Conservation (phyloP, 2,797 vertebrate species). For the Acipenser oxyrinchus region DNA sequence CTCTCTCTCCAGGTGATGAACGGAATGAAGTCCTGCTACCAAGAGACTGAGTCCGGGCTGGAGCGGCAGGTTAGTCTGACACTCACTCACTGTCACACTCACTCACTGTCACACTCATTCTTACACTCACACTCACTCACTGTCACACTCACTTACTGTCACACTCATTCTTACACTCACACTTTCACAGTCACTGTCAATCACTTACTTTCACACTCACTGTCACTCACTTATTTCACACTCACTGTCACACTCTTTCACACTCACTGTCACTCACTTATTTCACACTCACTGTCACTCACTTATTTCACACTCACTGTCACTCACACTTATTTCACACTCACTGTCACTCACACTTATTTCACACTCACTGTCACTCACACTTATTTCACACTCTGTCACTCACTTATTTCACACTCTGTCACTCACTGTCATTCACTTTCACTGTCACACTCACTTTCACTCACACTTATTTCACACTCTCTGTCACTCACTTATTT, state of each 20-base stretch:
- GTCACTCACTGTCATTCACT: no score
- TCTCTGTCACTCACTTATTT: no score
- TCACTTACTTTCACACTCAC: not conserved
- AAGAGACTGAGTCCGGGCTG: constrained; percentile 11
- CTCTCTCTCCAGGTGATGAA: not conserved
- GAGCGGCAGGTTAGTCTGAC: constrained; percentile 1
- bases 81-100: not conserved
- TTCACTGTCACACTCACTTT: no score
- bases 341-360: not conserved
- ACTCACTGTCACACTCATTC: not conserved
- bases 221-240: not conserved
- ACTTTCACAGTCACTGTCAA: not conserved
- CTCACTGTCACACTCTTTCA: no score
- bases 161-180: not conserved
- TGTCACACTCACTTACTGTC: not conserved
- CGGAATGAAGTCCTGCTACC: constrained; percentile 15
- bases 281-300: no score
- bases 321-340: not conserved
- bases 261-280: not conserved
- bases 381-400: not conserved
- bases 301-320: not conserved
- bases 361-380: no score
- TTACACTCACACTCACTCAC: not conserved
- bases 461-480: no score
- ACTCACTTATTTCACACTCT: not conserved